Base-by-base conservation (phyloP, 1,140 invertebrate species). In the Penaeus vannamei region DNA sequence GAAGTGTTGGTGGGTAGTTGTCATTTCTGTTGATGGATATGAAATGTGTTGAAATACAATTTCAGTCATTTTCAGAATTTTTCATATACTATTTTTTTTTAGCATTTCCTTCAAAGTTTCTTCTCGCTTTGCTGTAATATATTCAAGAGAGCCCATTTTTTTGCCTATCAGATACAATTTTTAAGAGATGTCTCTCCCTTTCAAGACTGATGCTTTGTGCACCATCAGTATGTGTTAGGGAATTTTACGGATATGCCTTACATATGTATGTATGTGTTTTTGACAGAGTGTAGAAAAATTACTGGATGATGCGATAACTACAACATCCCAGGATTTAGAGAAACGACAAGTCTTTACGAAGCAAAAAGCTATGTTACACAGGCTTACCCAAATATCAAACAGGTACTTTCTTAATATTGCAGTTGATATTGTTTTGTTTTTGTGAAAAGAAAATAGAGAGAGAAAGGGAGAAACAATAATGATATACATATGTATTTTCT, bases 1-100 rank as follows among this genome's bases (percentile, higher is more conserved):
- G 96, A 98, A 95, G 95, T 98, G 69, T 92, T 95, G 93, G 96
- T 95, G 94, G 94, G 91, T 59, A 61, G 5, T 23, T 0, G 29
- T 64, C n/a, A n/a, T 20, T 76, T 29, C 20, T 17, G 1, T 53
- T 14, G 17, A 53, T 53, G 2, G 14, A 17, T 53, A 14, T 53
- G 53, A 53, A 53, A 53, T 53, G 17, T 53, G 53, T 2, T 42
- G 36, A 42, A 42, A 42, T 42, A 42, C 36, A 1, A 4, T 42
- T 7, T 42, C 4, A 42, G 36, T 42, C 36, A 42, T 42, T 4
- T 42, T 53, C 53, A 53, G 0, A 14, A 0, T 14, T 53, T 14
- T 53, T 53, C 1, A 12, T 53, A 53, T 17, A 17, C 14, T 53
- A 53, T 14, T 14, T 1, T 12, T 53, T 53, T 14, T 53, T 4